Evolutionary conservation across 2,888 invertebrate genomes (phyloP), one percentile per base, ranked within the genome.

Genomic region (Gisinianus flammeolus): DNA sequence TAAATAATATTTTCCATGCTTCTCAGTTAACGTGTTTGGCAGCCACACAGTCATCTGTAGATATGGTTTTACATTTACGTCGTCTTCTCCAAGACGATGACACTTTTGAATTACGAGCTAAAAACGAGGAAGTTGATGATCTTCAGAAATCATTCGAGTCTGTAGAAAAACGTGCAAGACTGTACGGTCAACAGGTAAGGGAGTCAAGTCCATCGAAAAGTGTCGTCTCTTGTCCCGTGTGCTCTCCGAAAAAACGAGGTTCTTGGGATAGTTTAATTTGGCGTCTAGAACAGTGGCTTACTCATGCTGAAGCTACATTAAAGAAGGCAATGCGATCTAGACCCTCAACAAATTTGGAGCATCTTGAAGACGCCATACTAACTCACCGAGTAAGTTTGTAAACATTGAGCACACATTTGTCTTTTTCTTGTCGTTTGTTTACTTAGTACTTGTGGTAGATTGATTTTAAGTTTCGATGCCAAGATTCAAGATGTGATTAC

Each of bases 261-360:
- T 95, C 95, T 87, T 89, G 95, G 85, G 94, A 95, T 87, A 94
- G 94, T 86, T 95, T 95, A 87, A 89, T 95, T 35, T 96, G 96
- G 96, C 90, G 95, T 72, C 88, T 96, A 84, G 95, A 95, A 86
- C 94, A 95, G 87, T 96, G 95, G 95, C 89, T 96, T 81, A 93
- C 94, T 87, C 92, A 92, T 85, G 94, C 95, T 0, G 94, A 95
- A 87, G 93, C 92, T 33, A 93, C 92, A 0, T 74, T 85, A 8
- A 83, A 82, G 64, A 93, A 94, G 85, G 91, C 90, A 75, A 89
- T 91, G 4, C 91, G 93, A 82, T 88, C 89, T 0, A 88, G 91
- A 2, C 89, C 90, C 2, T 93, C 94, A 0, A 90, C 90, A 24
- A 90, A 92, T 83, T 93, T 95, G 84, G 95, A 95, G 85, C 90